Percentiles rank a stretch among this genome's conserved stretches.
phyloP scores from a whole-genome alignment of 2,797 vertebrate species.

The Mormyrus proboscirostris region DNA sequence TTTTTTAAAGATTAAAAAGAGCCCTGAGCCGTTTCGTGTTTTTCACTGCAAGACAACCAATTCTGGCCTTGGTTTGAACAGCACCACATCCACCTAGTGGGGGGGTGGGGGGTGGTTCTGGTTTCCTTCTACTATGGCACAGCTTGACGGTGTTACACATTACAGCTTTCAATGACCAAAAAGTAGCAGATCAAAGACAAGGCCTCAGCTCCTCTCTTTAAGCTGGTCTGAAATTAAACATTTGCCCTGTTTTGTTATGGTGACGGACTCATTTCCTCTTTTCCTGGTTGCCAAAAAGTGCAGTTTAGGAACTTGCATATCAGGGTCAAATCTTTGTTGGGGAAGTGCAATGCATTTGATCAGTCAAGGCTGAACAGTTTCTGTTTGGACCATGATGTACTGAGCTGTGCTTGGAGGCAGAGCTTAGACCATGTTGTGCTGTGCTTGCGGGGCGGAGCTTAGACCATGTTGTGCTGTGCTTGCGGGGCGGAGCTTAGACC shows the following conservation, averaged over 20 bases:
- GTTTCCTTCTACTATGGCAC: neutral
- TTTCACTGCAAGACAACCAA: slow-evolving; percentile 38
- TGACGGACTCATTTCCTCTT: slow-evolving; percentile 19
- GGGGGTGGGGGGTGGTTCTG: neutral
- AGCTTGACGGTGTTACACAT: neutral
- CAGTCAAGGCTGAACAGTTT: neutral
- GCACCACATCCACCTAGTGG: slow-evolving; percentile 50
- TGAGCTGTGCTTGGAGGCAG: neutral
- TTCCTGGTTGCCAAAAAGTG: neutral
- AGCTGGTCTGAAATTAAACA: neutral
- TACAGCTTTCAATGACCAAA: neutral
- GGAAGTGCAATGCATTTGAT: neutral
- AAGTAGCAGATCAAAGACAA: neutral
- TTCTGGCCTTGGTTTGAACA: slow-evolving; percentile 46
- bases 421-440: neutral
- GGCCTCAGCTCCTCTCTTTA: too few relatives aligned
- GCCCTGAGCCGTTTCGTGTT: slow-evolving; percentile 34
- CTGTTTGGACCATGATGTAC: neutral
- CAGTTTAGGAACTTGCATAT: neutral
- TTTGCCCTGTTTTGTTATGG: neutral
- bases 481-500: neutral
- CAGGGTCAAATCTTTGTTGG: neutral
- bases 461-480: too few relatives aligned
- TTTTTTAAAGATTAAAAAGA: slow-evolving; percentile 6
- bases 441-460: neutral